A percentile compares a stretch with the other conserved stretches of the same genome.
Evolutionary conservation across 2,113 vertebrate genomes (phyloP).

Genomic region (Urocitellus parryii): DNA sequence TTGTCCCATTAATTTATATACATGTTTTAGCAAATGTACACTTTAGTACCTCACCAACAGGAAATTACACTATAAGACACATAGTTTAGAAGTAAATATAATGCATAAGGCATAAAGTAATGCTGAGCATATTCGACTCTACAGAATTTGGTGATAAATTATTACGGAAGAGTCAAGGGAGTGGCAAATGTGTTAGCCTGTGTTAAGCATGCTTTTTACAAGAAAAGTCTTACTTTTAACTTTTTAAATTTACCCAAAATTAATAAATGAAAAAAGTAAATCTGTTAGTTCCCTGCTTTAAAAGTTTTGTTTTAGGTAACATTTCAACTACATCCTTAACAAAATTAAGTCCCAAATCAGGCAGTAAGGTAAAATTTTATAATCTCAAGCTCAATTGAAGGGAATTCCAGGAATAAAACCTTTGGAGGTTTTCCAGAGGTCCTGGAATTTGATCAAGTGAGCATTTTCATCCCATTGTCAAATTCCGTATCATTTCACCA

Average conservation of each 20-base stretch:
- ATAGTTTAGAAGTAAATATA: not conserved
- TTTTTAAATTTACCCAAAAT: not conserved
- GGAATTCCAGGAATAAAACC: not conserved
- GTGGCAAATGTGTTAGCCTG: not conserved
- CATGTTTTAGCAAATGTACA: not conserved
- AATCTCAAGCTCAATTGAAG: not conserved
- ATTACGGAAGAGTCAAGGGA: not conserved
- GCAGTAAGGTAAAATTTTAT: not conserved
- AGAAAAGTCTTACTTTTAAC: not conserved
- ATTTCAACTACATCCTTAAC: not conserved
- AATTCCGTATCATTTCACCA: not conserved
- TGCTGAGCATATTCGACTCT: not conserved
- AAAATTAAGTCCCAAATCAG: not conserved
- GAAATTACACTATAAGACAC: not conserved
- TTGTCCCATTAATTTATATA: not conserved
- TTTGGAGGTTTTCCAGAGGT: constrained; percentile 3
- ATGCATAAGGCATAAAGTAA: not conserved
- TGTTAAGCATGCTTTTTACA: not conserved
- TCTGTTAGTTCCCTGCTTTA: not conserved
- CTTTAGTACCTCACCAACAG: not conserved
- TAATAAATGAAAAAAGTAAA: not conserved
- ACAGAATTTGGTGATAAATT: not conserved
- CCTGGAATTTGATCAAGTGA: constrained; percentile 10
- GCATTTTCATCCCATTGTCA: not conserved
- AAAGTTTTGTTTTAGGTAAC: not conserved